These are phyloP conservation scores for Leucosticte australis DNA, from an alignment of 2,113 vertebrate species.

Conservation along the genomic window DNA sequence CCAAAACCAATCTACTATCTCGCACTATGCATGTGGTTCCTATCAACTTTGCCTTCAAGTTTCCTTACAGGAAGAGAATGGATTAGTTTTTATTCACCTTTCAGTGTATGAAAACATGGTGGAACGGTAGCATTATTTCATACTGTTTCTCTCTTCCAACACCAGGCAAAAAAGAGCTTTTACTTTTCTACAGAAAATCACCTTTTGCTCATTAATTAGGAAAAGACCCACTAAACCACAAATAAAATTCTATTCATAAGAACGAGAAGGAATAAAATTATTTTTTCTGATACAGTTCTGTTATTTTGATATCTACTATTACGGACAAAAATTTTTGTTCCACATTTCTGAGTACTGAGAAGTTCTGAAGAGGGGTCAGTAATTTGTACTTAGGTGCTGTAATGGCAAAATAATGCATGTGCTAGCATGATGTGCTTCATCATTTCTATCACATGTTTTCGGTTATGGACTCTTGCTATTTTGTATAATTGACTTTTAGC, in stretches of 20 bases:
- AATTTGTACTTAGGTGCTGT: background rate
- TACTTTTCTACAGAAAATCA: background rate
- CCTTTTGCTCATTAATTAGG: background rate
- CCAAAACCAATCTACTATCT: background rate
- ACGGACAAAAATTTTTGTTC: background rate
- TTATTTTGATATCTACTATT: background rate
- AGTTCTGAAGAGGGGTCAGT: background rate
- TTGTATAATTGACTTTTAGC: background rate
- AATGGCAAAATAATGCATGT: background rate
- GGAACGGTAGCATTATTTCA: background rate
- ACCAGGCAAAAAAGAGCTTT: background rate
- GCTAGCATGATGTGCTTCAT: background rate
- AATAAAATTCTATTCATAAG: background rate
- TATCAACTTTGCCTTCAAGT: background rate
- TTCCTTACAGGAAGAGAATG: background rate
- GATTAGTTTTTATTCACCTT: background rate
- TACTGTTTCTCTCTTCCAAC: background rate
- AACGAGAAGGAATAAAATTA: background rate
- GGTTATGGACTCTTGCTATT: background rate
- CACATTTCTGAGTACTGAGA: background rate
- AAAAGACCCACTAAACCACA: background rate
- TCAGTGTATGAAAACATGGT: background rate
- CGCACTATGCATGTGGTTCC: background rate
- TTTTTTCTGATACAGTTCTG: background rate
- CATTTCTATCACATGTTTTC: background rate